A percentile compares a stretch with the other conserved stretches of the same genome.
These are phyloP conservation scores for Diplosoma virens DNA, from an alignment of 23 tunicate species.

Conservation along the genomic window DNA sequence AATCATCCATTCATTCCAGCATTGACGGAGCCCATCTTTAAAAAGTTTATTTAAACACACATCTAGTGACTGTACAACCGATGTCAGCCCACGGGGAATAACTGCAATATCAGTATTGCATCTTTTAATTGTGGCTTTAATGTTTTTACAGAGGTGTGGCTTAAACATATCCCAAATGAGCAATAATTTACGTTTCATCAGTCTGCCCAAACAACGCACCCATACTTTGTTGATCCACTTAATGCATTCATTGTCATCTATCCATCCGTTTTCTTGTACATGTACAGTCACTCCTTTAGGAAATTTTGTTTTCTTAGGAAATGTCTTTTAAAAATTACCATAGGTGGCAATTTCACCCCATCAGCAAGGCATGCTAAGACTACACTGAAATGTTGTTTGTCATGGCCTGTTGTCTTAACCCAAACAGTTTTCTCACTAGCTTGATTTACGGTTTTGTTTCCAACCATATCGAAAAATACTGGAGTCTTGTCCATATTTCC, in stretches of 20 bases:
- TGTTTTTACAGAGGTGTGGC: slow-evolving; percentile 3
- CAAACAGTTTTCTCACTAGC: slow-evolving; percentile 11
- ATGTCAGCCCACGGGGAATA: slow-evolving; percentile 36
- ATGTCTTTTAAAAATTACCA: slow-evolving; percentile 4
- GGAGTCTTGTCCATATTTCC: slow-evolving; percentile 11
- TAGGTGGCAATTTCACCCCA: slow-evolving; percentile 1
- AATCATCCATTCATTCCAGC: slow-evolving; percentile 37
- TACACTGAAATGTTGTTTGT: not conserved
- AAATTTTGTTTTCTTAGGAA: not conserved
- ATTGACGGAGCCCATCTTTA: not conserved
- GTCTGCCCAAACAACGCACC: too few relatives aligned
- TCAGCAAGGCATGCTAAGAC: slow-evolving; percentile 20
- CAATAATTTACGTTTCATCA: not conserved
- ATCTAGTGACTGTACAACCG: slow-evolving; percentile 26
- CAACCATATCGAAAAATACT: slow-evolving; percentile 4
- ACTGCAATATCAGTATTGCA: slow-evolving; percentile 8
- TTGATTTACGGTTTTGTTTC: slow-evolving; percentile 7
- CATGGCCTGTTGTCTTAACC: slow-evolving; percentile 12
- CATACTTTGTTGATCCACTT: too few relatives aligned
- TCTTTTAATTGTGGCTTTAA: slow-evolving; percentile 5
- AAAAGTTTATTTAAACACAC: slow-evolving; percentile 25
- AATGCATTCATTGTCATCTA: not conserved
- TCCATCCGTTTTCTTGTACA: slow-evolving; percentile 8
- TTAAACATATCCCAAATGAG: slow-evolving; percentile 9
- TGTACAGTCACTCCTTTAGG: slow-evolving; percentile 11